A percentile compares a stretch with the other conserved stretches of the same genome.
These are phyloP conservation scores for Eumaeus atala DNA, from an alignment of 1,140 invertebrate genomes.

Conservation along the genomic window DNA sequence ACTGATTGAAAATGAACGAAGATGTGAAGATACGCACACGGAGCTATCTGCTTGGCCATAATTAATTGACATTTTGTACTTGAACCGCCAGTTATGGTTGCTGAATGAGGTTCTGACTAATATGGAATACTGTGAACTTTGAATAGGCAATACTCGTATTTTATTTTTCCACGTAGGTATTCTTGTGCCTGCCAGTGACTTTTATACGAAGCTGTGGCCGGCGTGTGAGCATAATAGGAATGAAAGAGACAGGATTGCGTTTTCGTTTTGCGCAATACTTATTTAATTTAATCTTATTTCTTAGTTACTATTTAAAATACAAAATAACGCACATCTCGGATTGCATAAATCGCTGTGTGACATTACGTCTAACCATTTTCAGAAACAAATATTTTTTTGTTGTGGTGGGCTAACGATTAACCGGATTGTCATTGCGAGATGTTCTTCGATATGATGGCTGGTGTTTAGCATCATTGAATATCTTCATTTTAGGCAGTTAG, in stretches of 20 bases:
- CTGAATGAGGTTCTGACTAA: not conserved
- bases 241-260: not conserved
- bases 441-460: too few relatives aligned
- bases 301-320: too few relatives aligned
- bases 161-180: conserved; percentile 2
- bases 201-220: not conserved
- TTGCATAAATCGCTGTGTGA: too few relatives aligned
- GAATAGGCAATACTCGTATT: not conserved
- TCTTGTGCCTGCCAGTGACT: not conserved
- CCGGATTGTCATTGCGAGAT: too few relatives aligned
- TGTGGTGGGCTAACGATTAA: too few relatives aligned
- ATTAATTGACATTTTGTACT: conserved; percentile 14
- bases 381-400: too few relatives aligned
- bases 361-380: too few relatives aligned
- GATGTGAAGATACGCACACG: conserved; percentile 13
- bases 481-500: too few relatives aligned
- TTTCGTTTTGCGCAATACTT: not conserved
- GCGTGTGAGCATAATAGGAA: conserved; percentile 1
- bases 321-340: too few relatives aligned
- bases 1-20: conserved; percentile 46
- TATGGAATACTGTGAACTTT: conserved; percentile 7
- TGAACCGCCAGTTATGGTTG: conserved; percentile 3
- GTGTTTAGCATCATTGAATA: too few relatives aligned
- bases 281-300: too few relatives aligned
- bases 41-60: conserved; percentile 24